Conservation (phyloP, 1,140 invertebrate species). For the Eumeta japonica region DNA sequence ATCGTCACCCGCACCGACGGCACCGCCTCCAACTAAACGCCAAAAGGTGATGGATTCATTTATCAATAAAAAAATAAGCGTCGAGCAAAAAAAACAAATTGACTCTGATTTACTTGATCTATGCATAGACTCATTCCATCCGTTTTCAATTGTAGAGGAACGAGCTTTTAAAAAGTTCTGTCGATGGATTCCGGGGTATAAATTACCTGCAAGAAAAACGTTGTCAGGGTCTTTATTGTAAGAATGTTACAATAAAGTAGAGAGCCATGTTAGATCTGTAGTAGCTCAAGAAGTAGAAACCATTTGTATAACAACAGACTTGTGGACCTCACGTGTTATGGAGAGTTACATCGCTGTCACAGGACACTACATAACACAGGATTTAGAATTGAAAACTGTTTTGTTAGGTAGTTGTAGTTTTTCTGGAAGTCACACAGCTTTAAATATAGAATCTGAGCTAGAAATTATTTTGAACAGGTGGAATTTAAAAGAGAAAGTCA, state of each 20-base stretch:
- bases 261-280: neutral
- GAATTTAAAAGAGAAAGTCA: constrained; percentile 6
- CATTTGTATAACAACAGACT: constrained; percentile 11
- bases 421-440: too few species aligned
- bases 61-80: constrained; percentile 10
- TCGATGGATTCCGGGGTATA: constrained; percentile 12
- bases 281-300: constrained; percentile 6
- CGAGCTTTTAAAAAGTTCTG: constrained; percentile 12
- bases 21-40: neutral
- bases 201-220: constrained; percentile 13
- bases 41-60: constrained; percentile 5
- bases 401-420: constrained; percentile 9
- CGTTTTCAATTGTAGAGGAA: constrained; percentile 12
- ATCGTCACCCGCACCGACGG: neutral
- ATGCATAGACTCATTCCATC: constrained; percentile 11
- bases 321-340: constrained; percentile 10
- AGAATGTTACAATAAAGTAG: constrained; percentile 6
- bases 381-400: constrained; percentile 9
- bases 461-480: constrained; percentile 3
- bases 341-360: constrained; percentile 11
- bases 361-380: constrained; percentile 9
- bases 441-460: constrained; percentile 8
- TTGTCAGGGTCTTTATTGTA: constrained; percentile 12
- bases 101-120: constrained; percentile 14
- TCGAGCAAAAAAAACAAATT: constrained; percentile 13